These are phyloP conservation scores for Altica lythri DNA, from an alignment of 2,888 invertebrate genomes.

Conservation along the genomic window DNA sequence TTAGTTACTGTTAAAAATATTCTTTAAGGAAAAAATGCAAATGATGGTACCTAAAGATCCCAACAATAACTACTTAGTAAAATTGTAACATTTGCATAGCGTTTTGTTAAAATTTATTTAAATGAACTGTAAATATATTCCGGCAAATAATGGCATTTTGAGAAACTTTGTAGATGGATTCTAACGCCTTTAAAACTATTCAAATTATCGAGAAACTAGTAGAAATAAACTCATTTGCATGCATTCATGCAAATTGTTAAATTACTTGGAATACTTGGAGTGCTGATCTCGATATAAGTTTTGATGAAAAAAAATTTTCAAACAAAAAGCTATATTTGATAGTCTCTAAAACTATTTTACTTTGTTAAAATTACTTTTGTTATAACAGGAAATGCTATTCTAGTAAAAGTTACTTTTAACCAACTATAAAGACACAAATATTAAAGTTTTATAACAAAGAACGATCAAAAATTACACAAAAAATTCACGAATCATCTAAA, in stretches of 20 bases:
- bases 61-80: conserved; percentile 8
- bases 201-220: conserved; percentile 29
- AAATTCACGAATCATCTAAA: too few species aligned
- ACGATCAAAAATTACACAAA: too few species aligned
- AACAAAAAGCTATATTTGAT: background rate
- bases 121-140: conserved; percentile 39
- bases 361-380: too few species aligned
- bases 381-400: too few species aligned
- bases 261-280: conserved; percentile 19
- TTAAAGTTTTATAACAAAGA: too few species aligned
- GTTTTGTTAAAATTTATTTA: conserved; percentile 39
- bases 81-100: conserved; percentile 37
- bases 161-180: conserved; percentile 29
- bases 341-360: background rate
- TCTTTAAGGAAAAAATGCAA: conserved; percentile 4
- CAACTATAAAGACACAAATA: too few species aligned
- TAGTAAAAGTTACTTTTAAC: too few species aligned
- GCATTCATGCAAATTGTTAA: conserved; percentile 34
- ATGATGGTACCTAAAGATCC: conserved; percentile 19
- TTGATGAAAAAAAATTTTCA: conserved; percentile 3
- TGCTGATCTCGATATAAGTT: conserved; percentile 1
- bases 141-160: conserved; percentile 34
- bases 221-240: conserved; percentile 28
- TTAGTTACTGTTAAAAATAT: conserved; percentile 27
- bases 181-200: conserved; percentile 32